These are phyloP conservation scores for Gobiocypris rarus DNA, from an alignment of 2,113 vertebrate genomes.

Conservation along the genomic window DNA sequence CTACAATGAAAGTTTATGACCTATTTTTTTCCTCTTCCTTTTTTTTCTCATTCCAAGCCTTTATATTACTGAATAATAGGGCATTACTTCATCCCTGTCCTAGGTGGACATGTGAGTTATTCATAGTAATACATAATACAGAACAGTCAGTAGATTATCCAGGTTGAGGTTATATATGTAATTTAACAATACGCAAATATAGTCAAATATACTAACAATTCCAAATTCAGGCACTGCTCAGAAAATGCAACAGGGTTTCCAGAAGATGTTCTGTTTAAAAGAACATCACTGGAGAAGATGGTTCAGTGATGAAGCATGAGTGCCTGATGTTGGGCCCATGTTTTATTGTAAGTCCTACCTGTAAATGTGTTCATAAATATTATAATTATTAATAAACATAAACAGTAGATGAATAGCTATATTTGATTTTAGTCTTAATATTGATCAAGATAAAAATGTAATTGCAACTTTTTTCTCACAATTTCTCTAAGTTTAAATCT, in stretches of 20 bases:
- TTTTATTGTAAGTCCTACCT: neutral
- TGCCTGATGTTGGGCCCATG: neutral
- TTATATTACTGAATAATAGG: conserved; percentile 64
- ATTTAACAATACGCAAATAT: neutral
- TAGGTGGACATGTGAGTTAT: conserved; percentile 60
- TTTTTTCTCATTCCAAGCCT: conserved; percentile 38
- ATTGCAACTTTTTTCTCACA: no score
- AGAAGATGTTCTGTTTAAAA: neutral
- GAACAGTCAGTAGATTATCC: neutral
- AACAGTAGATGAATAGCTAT: neutral
- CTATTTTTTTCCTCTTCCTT: conserved; percentile 40
- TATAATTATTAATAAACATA: neutral
- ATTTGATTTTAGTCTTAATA: neutral
- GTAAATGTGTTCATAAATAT: neutral
- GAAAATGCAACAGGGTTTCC: neutral
- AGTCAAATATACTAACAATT: neutral
- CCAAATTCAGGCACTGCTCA: neutral
- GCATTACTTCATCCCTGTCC: conserved; percentile 67
- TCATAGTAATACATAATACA: conserved; percentile 53
- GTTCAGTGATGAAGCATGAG: neutral
- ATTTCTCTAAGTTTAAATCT: no score
- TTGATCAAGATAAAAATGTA: neutral
- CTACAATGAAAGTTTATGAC: conserved; percentile 62
- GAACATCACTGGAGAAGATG: neutral
- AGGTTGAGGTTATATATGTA: neutral